A percentile compares a stretch with the other conserved stretches of the same genome.
phyloP scores from a whole-genome alignment of 2,113 vertebrate genomes.

The Bothrops jararaca region DNA sequence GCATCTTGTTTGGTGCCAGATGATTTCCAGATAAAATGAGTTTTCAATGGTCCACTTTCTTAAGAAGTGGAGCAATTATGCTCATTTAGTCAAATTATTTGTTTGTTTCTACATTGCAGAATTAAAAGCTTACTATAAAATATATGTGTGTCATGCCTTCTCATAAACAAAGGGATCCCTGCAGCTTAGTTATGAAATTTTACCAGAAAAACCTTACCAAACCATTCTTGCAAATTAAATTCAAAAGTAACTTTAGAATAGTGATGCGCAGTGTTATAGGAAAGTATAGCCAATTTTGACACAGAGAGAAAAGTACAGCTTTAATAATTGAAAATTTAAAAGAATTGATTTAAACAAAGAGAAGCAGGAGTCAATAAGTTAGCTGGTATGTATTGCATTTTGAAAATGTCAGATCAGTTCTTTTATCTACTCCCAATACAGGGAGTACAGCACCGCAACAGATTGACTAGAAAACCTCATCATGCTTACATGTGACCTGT shows the following conservation, averaged over 20 bases:
- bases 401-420: not conserved
- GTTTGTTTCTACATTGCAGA: not conserved
- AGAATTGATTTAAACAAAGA: conserved; percentile 7
- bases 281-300: conserved; percentile 15
- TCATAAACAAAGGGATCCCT: conserved; percentile 18
- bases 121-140: not conserved
- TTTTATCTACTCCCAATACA: not conserved
- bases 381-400: not conserved
- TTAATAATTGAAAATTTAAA: conserved; percentile 3
- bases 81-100: not conserved
- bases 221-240: conserved; percentile 27
- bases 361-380: not conserved
- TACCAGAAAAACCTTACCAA: not conserved
- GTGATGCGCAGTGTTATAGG: conserved; percentile 27
- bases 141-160: not conserved
- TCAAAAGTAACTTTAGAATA: conserved; percentile 32
- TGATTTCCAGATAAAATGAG: not conserved
- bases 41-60: not conserved
- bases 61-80: not conserved
- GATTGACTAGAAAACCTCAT: not conserved
- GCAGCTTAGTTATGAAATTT: conserved; percentile 25
- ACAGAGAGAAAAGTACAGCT: not conserved
- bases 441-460: not conserved
- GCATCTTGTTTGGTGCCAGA: not conserved
- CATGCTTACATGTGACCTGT: not conserved